Percentiles rank a stretch among this genome's conserved stretches.
These are phyloP conservation scores for Typhlomys cinereus DNA, from an alignment of 2,113 vertebrate genomes.

Conservation along the genomic window DNA sequence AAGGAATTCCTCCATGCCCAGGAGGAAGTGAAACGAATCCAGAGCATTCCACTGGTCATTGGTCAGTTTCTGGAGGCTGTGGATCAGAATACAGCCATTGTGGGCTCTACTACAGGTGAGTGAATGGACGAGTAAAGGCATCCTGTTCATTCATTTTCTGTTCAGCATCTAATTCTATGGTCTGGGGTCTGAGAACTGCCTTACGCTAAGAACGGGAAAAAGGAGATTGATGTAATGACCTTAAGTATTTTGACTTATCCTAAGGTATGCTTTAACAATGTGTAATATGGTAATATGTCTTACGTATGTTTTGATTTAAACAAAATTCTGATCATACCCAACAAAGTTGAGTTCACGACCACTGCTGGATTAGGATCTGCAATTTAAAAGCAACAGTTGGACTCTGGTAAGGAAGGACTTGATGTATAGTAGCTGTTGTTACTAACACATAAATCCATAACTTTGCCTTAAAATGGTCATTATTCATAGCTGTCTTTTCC, in stretches of 20 bases:
- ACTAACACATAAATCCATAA: neutral
- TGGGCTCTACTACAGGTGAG: constrained; percentile 94
- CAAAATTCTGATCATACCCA: neutral
- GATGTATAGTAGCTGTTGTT: neutral
- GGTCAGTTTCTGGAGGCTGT: constrained; percentile 97
- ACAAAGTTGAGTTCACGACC: neutral
- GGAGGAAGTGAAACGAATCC: constrained; percentile 97
- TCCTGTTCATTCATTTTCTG: neutral
- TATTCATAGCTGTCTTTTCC: constrained; percentile 4
- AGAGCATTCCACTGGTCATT: constrained; percentile 96
- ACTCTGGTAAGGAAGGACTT: neutral
- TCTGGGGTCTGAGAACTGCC: neutral
- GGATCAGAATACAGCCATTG: constrained; percentile 97
- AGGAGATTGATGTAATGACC: neutral
- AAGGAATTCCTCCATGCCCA: constrained; percentile 97
- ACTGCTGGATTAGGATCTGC: neutral
- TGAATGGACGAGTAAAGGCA: fast-evolving
- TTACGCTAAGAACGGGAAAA: neutral
- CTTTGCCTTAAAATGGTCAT: neutral
- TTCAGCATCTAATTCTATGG: neutral
- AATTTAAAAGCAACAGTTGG: neutral
- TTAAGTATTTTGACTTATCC: neutral
- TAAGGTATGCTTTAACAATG: neutral
- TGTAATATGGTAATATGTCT: too few species aligned
- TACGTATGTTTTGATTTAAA: constrained; percentile 20